phyloP scores from a whole-genome alignment of 2,113 vertebrate species.

The Amazona vittata region DNA sequence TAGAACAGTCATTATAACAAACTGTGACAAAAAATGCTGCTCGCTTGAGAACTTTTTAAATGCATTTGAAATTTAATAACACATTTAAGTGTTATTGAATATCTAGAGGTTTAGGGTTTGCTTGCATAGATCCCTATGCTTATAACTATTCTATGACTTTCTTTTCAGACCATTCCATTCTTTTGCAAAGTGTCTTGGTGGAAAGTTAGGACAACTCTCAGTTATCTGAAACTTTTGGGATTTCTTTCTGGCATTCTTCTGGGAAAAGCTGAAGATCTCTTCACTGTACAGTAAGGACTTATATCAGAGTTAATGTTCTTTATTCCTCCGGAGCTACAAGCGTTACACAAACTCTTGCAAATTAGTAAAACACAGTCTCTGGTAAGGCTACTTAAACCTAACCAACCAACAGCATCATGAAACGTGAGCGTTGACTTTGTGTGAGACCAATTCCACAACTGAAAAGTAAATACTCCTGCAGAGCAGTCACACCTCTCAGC shows the following conservation, averaged over 20 bases:
- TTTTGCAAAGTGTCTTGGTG: background rate
- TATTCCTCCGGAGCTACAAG: background rate
- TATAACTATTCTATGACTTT: background rate
- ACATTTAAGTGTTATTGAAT: background rate
- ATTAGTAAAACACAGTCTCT: background rate
- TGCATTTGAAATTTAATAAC: background rate
- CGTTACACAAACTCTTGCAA: background rate
- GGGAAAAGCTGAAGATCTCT: background rate
- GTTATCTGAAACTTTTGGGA: background rate
- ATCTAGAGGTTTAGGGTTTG: background rate
- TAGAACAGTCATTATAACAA: background rate
- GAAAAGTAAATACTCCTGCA: background rate
- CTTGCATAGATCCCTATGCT: background rate
- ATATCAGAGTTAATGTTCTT: background rate
- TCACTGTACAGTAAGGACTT: background rate
- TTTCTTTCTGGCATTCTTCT: background rate
- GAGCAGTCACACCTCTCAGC: background rate
- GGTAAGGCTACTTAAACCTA: background rate
- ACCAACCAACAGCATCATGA: background rate
- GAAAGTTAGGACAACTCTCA: background rate
- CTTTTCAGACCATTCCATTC: background rate
- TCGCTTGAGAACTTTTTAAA: background rate
- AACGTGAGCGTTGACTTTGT: background rate
- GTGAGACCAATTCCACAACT: background rate
- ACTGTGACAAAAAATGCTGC: background rate